Evolutionary conservation across 2,888 invertebrate species (phyloP), one percentile per base, ranked within the genome.

Genomic region (Muscina levida): DNA sequence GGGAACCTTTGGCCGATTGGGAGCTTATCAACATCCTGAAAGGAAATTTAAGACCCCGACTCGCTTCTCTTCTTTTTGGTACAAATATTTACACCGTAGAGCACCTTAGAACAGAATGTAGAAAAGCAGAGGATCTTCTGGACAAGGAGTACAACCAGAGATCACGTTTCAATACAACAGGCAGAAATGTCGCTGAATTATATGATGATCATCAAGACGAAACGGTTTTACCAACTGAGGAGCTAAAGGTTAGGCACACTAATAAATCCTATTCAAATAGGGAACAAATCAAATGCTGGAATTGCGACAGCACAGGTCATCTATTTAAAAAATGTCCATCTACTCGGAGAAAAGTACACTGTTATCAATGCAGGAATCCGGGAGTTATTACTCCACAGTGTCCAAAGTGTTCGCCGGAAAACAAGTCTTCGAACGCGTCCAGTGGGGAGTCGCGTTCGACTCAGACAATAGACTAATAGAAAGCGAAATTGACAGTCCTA

Each of bases 391-490:
- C 62, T 13, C 59, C 62, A 1, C 42, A 44, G 19, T 78, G 73
- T 51, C 39, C 26, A 10, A 73, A 65, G 2, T 78, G 74, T 26
- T 68, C 44, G 5, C n/a, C 24, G 68, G 77, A 56, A 72, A 77
- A 67, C 77, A 19, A 51, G 11, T 1, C 2, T 4, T 1, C 46
- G 67, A 62, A 48, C 70, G 39, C 26, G 70, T 26, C 17, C 22
- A n/a, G 56, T 57, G 57, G 70, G 70, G 70, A 70, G 24, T 56
- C 70, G 39, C 48, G 53, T 44, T 65, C 62, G 31, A 65, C n/a
- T n/a, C n/a, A n/a, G n/a, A n/a, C n/a, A n/a, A n/a, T n/a, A n/a
- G n/a, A n/a, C n/a, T n/a, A n/a, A n/a, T n/a, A n/a, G n/a, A n/a
- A n/a, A n/a, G n/a, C n/a, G n/a, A n/a, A n/a, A n/a, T n/a, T n/a